Evolutionary conservation across 2,113 vertebrate genomes (phyloP), one percentile per base, ranked within the genome.

Genomic region (Pimephales promelas): DNA sequence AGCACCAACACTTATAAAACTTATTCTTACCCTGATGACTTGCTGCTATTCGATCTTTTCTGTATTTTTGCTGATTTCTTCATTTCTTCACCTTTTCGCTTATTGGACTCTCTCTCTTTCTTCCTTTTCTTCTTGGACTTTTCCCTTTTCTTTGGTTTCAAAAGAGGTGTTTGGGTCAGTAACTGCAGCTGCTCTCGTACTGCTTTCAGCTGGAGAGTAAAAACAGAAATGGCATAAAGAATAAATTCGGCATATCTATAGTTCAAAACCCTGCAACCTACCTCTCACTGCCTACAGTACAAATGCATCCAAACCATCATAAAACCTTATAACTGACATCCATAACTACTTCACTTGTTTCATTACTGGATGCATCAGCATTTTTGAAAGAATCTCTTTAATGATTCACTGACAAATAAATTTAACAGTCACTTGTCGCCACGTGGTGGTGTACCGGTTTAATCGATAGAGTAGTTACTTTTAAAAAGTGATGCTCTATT

Each of bases 171-270:
- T 86, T 94, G 92, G 16, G 93, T 89, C 64, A 98, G 92, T 90
- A 88, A 90, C 84, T 88, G 94, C 72, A 98, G 89, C 81, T 97
- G 95, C 61, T 95, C 92, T 22, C 94, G 93, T 88, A 98, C 92
- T 66, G 91, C 92, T 90, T 94, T 94, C 87, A 98, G 90, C 97
- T 98, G 79, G 81, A 10, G 20, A 11, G 47, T 28, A 84, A 79
- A 57, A 72, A 71, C 66, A 56, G 16, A 86, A 40, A 86, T 24
- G 2, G 56, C n/a, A 14, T 28, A 61, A 49, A 47, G 2, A 10
- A 66, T 22, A 9, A 66, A 22, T 11, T n/a, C 4, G 1, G 18
- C 22, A 18, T 11, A 68, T 68, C 64, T 40, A 68, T 36, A 68
- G 18, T 5, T 22, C 31, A 20, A 68, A 40, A 40, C 20, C 36